Percentiles rank a stretch among this genome's conserved stretches.
Conservation (phyloP, 2,113 vertebrate species). For the Laticauda colubrina region DNA sequence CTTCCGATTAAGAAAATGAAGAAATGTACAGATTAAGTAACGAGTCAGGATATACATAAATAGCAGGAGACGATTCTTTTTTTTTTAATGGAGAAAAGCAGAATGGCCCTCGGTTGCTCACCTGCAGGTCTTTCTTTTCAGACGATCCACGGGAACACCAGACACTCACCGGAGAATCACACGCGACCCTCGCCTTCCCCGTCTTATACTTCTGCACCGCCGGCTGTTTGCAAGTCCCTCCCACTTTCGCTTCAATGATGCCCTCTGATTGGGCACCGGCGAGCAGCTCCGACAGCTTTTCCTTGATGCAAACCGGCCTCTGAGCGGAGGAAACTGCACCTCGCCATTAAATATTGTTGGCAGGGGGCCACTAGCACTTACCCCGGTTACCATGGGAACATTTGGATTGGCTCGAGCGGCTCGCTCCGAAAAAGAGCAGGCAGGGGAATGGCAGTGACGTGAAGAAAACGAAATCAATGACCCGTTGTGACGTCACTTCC, state of each 20-base stretch:
- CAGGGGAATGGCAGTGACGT: background rate
- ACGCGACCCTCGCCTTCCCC: background rate
- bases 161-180: background rate
- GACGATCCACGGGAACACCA: background rate
- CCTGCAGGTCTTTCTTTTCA: background rate
- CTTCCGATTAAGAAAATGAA: background rate
- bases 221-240: background rate
- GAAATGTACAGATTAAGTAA: background rate
- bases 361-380: background rate
- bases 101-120: background rate
- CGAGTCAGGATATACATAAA: no score
- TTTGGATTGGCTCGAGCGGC: background rate
- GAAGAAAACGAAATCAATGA: background rate
- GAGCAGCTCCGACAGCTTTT: background rate
- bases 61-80: background rate
- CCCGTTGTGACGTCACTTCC: background rate
- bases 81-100: no score
- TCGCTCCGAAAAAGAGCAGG: background rate
- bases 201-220: background rate
- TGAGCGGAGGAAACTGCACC: background rate
- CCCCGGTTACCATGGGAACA: background rate
- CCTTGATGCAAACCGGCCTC: background rate
- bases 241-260: background rate
- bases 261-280: background rate
- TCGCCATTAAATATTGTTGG: background rate